Conservation (phyloP, 2,888 invertebrate species). For the Syrista parreyssii region DNA sequence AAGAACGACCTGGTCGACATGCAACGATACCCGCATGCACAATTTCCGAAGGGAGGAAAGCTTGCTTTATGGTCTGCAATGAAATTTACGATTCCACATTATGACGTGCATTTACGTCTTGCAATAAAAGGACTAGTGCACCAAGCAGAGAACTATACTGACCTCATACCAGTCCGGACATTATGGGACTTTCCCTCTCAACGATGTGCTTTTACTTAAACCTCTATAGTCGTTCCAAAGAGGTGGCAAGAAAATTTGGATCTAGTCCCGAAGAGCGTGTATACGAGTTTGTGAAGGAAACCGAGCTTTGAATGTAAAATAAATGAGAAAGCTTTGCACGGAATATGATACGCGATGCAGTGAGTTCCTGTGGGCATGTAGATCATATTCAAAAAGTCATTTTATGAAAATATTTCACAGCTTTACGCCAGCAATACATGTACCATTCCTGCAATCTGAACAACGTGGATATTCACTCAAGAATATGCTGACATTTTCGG, state of each 20-base stretch:
- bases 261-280: background rate
- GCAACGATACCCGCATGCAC: background rate
- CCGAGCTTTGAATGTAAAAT: background rate
- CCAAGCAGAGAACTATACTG: background rate
- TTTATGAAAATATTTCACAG: background rate
- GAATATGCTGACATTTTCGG: background rate
- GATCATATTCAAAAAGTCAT: background rate
- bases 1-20: background rate
- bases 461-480: background rate
- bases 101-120: background rate
- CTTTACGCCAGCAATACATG: background rate
- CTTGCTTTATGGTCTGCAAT: background rate
- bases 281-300: background rate
- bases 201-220: background rate
- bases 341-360: background rate
- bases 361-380: background rate
- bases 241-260: background rate
- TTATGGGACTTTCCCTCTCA: background rate
- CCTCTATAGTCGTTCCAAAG: background rate
- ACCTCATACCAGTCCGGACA: background rate
- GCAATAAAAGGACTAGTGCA: background rate
- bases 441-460: background rate
- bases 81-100: background rate
- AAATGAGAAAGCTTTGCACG: background rate
- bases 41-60: background rate